Percentiles rank a stretch among this genome's conserved stretches.
These are phyloP conservation scores for Edolisoma coerulescens DNA, from an alignment of 2,113 vertebrate genomes.

Conservation along the genomic window DNA sequence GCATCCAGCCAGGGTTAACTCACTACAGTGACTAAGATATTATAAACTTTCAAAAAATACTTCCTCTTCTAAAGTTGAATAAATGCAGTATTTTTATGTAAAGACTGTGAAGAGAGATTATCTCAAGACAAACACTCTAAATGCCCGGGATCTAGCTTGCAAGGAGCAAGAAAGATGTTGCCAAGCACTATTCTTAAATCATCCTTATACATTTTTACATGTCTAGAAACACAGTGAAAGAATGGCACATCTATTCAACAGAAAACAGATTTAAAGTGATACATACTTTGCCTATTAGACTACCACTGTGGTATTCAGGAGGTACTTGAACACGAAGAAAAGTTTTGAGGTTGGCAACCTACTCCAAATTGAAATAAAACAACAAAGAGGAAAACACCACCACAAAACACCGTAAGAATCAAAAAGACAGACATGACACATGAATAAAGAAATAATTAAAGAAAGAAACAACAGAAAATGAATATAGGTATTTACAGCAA, in stretches of 20 bases:
- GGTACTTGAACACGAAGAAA: slow-evolving; percentile 81
- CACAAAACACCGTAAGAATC: background rate
- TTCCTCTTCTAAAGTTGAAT: background rate
- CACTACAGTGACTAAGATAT: background rate
- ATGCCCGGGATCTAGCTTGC: background rate
- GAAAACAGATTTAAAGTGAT: slow-evolving; percentile 26
- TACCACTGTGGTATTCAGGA: slow-evolving; percentile 83
- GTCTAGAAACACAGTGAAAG: background rate
- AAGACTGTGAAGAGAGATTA: background rate
- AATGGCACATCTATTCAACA: background rate
- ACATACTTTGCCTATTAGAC: slow-evolving; percentile 85
- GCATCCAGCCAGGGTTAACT: background rate
- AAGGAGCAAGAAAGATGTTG: background rate
- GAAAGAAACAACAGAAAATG: slow-evolving; percentile 17
- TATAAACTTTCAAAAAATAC: background rate
- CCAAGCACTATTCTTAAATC: background rate
- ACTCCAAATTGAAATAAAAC: slow-evolving; percentile 66
- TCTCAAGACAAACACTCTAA: background rate
- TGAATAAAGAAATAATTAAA: slow-evolving; percentile 37
- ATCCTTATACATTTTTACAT: background rate
- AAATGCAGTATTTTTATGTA: background rate
- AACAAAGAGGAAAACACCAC: slow-evolving; percentile 34
- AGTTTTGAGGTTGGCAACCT: slow-evolving; percentile 68
- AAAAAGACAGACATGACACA: slow-evolving; percentile 28
- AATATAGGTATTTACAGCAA: background rate